These are phyloP conservation scores for Reinhardtius hippoglossoides DNA, from an alignment of 2,113 vertebrate genomes.

Conservation along the genomic window DNA sequence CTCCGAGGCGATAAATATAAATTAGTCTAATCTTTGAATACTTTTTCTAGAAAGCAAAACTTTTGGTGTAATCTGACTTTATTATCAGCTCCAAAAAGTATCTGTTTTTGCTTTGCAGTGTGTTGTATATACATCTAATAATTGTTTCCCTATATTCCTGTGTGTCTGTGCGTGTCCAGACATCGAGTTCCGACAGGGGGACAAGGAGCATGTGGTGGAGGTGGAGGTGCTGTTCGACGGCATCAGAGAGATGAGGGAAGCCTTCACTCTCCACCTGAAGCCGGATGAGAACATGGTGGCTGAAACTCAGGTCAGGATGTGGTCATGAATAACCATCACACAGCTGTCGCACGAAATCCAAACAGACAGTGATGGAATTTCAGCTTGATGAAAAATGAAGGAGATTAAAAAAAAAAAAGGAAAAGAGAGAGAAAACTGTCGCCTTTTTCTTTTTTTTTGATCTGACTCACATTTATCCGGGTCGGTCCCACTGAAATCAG, in stretches of 20 bases:
- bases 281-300: conserved; percentile 96
- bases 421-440: not conserved
- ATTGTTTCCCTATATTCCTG: not conserved
- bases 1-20: conserved; percentile 44
- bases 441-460: conserved; percentile 6
- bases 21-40: conserved; percentile 9
- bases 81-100: not conserved
- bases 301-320: conserved; percentile 88
- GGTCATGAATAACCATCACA: not conserved
- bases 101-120: not conserved
- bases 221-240: conserved; percentile 92
- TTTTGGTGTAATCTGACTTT: not conserved
- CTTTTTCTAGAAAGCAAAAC: too few species aligned
- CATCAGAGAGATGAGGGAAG: conserved; percentile 92
- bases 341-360: conserved; percentile 7
- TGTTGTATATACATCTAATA: not conserved
- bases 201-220: conserved; percentile 88
- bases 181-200: conserved; percentile 91
- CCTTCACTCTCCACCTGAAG: conserved; percentile 93
- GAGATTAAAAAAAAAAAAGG: not conserved
- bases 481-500: conserved; percentile 45
- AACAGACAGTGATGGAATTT: conserved; percentile 9
- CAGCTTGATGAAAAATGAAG: conserved; percentile 31
- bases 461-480: conserved; percentile 47
- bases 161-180: conserved; percentile 79